Evolutionary conservation across 2,888 invertebrate genomes (phyloP).

Genomic region (Anticlea derivata): DNA sequence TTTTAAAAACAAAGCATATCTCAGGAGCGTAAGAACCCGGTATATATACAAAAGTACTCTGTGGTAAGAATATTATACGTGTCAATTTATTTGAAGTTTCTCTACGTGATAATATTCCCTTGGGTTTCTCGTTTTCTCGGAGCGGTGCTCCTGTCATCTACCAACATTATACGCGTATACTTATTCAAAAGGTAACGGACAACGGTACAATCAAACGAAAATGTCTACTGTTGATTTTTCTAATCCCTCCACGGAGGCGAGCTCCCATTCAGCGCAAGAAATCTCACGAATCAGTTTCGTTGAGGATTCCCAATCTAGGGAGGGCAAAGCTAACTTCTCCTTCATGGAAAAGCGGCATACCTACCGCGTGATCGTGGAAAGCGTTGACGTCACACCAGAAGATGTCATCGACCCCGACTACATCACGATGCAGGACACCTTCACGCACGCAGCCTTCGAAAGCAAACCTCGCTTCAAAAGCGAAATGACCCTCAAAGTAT

Average conservation of each 20-base stretch:
- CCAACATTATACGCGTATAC: neutral
- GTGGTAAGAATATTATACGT: no score
- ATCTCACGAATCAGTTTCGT: constrained; percentile 34
- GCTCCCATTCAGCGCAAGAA: constrained; percentile 6
- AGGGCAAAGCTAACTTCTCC: constrained; percentile 43
- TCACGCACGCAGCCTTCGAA: constrained; percentile 68
- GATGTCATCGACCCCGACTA: constrained; percentile 56
- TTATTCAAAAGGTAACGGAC: neutral
- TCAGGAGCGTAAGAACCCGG: no score
- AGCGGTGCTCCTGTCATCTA: neutral
- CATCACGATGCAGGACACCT: constrained; percentile 60
- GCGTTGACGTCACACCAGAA: constrained; percentile 63
- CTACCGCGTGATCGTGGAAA: constrained; percentile 53
- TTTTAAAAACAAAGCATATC: no score
- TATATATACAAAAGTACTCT: no score
- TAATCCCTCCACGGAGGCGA: constrained; percentile 17
- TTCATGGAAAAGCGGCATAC: constrained; percentile 61
- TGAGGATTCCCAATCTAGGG: constrained; percentile 40
- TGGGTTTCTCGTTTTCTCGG: neutral
- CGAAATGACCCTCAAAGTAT: constrained; percentile 47
- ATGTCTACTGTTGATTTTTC: constrained; percentile 11
- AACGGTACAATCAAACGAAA: neutral
- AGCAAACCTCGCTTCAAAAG: constrained; percentile 51
- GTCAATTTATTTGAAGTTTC: no score
- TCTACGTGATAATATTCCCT: no score